A percentile compares a stretch with the other conserved stretches of the same genome.
These are phyloP conservation scores for Limnothrissa miodon DNA, from an alignment of 2,113 vertebrate species.

Conservation along the genomic window DNA sequence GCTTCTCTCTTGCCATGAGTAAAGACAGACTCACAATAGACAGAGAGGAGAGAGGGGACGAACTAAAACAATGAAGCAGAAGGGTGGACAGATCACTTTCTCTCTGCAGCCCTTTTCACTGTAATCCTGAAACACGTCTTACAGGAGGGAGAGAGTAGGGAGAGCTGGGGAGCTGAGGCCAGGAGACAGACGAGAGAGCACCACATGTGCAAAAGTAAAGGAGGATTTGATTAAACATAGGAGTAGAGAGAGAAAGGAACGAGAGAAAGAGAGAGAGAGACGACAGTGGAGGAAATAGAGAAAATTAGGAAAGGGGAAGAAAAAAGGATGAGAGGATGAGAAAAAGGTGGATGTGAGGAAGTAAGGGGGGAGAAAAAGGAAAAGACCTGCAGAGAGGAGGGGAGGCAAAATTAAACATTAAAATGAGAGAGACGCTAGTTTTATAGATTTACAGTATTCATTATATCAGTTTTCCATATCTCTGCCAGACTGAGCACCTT, in stretches of 20 bases:
- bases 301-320: too few species aligned
- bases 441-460: too few species aligned
- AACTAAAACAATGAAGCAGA: not conserved
- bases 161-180: not conserved
- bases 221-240: too few species aligned
- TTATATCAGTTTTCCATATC: too few species aligned
- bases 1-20: not conserved
- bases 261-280: not conserved
- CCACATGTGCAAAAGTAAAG: not conserved
- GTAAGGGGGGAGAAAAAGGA: not conserved
- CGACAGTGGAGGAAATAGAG: not conserved
- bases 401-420: too few species aligned
- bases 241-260: not conserved
- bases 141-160: not conserved
- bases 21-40: not conserved
- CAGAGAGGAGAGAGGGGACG: not conserved
- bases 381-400: not conserved
- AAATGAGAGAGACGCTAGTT: too few species aligned
- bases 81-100: not conserved
- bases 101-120: not conserved
- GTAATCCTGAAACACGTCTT: constrained; percentile 1
- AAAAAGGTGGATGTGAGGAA: too few species aligned
- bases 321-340: too few species aligned
- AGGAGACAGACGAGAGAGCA: not conserved
- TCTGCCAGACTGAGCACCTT: too few species aligned